Evolutionary conservation across 2,888 invertebrate genomes (phyloP), one percentile per base, ranked within the genome.

Genomic region (Shargacucullia verbasci): DNA sequence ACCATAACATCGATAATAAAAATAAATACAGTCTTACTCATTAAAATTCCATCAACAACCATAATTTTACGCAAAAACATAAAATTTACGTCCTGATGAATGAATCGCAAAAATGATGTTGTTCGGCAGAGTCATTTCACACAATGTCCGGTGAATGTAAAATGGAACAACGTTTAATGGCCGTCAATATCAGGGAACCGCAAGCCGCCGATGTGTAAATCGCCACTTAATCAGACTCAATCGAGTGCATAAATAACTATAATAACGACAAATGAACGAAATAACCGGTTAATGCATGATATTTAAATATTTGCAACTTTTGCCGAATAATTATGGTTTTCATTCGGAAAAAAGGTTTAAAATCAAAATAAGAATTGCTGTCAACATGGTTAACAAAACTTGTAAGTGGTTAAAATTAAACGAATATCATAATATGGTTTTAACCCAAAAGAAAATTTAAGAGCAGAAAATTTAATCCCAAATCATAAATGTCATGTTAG

Each of bases 141-240:
- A 66, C 12, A 60, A 52, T 57, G 40, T 53, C 43, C 52, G 49
- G n/a, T 7, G 15, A 58, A 61, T 59, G 37, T 59, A 55, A 57
- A 69, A 71, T 52, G 54, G 31, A 33, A 14, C 52, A 59, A 69
- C 66, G 64, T 69, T 66, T 49, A 54, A 64, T 29, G 31, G 38
- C 40, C 58, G 68, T 73, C 64, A 73, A 62, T 67, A 73, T 57
- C 58, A 64, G 61, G 11, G 9, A 29, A 63, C 76, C 73, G 34
- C 69, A 70, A 37, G 33, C 67, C 59, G 47, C 61, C 60, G 70
- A 74, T 64, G 67, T 73, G 70, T 54, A 62, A 76, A 67, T 73
- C 56, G 45, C 43, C 62, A 59, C 73, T 75, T 76, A 64, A 76
- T 73, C 66, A 76, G 48, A 62, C 61, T 59, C 62, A 73, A 76